Conservation (phyloP, 2,888 invertebrate genomes). For the Sepioteuthis lessoniana region DNA sequence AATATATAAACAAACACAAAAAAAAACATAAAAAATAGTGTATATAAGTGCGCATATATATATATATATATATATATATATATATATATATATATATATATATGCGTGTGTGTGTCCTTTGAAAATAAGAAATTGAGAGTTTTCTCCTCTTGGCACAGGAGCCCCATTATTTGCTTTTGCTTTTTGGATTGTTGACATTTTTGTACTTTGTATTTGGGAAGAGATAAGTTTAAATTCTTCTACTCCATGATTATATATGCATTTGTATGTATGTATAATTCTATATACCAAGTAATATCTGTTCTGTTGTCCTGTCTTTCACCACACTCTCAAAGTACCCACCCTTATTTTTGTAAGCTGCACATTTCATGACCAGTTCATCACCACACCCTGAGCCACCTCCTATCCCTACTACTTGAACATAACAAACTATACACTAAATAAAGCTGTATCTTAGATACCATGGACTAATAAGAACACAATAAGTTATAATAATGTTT, state of each 20-base stretch:
- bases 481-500: not conserved
- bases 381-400: constrained; percentile 15
- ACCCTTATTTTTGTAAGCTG: constrained; percentile 49
- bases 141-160: constrained; percentile 35
- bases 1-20: not conserved
- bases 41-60: not conserved
- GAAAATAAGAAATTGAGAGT: not conserved
- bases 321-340: constrained; percentile 38
- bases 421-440: not conserved
- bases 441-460: not conserved
- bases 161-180: constrained; percentile 40
- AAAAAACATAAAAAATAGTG: not conserved
- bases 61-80: not conserved
- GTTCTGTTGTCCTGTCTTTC: constrained; percentile 47
- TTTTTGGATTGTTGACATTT: constrained; percentile 46
- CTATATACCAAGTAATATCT: constrained; percentile 13
- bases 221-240: constrained; percentile 4
- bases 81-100: constrained; percentile 15
- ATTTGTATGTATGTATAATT: not conserved
- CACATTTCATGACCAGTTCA: constrained; percentile 47
- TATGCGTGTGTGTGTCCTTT: not conserved
- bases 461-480: not conserved
- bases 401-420: not conserved
- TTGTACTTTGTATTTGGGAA: constrained; percentile 48
- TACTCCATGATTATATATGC: not conserved